phyloP scores from a whole-genome alignment of 1,140 invertebrate species.

The Aphelenchoides besseyi region DNA sequence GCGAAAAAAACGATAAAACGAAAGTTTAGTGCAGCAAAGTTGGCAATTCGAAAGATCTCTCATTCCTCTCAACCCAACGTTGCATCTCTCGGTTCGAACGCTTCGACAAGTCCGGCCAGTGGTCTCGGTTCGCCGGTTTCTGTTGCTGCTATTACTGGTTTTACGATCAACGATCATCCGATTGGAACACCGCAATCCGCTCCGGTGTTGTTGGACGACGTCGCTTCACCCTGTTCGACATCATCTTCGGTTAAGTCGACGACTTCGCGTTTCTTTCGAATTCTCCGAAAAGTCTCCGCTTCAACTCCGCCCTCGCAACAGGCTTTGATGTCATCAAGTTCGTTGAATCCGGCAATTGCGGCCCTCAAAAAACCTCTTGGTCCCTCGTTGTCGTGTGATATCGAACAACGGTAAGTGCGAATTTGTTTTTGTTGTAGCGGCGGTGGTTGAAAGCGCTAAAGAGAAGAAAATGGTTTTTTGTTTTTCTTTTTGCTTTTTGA shows the following conservation, averaged over 20 bases:
- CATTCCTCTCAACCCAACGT: slow-evolving; percentile 14
- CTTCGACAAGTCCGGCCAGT: slow-evolving; percentile 15
- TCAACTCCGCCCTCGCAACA: not conserved
- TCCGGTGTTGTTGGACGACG: not conserved
- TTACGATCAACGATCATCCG: not conserved
- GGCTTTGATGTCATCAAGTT: not conserved
- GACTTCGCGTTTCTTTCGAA: slow-evolving; percentile 10
- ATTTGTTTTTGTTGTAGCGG: too few relatives aligned
- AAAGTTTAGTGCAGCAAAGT: slow-evolving; percentile 42
- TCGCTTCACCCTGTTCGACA: not conserved
- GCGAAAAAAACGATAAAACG: slow-evolving; percentile 44
- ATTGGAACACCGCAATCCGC: not conserved
- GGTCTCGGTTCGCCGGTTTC: slow-evolving; percentile 4
- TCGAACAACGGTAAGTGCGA: slow-evolving; percentile 45
- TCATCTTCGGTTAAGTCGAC: not conserved
- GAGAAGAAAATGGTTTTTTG: not conserved
- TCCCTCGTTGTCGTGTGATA: slow-evolving; percentile 60
- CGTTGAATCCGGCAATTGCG: slow-evolving; percentile 14
- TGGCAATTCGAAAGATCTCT: slow-evolving; percentile 50
- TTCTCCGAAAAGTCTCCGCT: slow-evolving; percentile 16
- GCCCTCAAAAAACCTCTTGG: slow-evolving; percentile 50
- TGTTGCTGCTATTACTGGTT: not conserved
- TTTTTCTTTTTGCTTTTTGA: not conserved
- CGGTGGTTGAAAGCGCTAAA: too few relatives aligned
- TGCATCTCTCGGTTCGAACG: not conserved